phyloP scores from a whole-genome alignment of 2,113 vertebrate genomes.

The Barbus barbus region DNA sequence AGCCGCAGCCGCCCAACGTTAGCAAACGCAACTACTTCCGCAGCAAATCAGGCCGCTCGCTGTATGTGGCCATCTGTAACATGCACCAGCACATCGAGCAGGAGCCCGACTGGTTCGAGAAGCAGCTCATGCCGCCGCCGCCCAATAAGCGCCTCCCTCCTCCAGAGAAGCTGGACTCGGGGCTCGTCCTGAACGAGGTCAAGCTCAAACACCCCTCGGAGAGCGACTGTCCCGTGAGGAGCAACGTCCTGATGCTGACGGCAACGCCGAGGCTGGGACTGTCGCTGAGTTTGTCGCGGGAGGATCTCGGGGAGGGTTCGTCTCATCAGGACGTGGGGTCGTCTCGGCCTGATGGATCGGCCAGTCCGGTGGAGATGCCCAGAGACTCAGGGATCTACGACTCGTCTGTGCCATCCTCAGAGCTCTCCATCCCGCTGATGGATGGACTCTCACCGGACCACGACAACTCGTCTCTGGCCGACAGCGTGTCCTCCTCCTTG shows the following conservation, averaged over 20 bases:
- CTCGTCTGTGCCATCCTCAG: conserved; percentile 92
- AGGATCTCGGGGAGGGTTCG: conserved; percentile 43
- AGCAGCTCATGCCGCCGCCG: conserved; percentile 73
- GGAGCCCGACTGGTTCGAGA: conserved; percentile 94
- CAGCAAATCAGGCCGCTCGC: conserved; percentile 87
- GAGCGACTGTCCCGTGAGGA: conserved; percentile 70
- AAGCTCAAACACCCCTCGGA: conserved; percentile 74
- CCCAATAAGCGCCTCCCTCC: conserved; percentile 60
- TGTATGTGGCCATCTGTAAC: conserved; percentile 94
- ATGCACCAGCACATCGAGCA: conserved; percentile 93
- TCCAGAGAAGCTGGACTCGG: conserved; percentile 82
- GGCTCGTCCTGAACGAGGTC: conserved; percentile 89
- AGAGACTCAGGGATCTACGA: conserved; percentile 98
- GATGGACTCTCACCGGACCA: conserved; percentile 90
- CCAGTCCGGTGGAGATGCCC: conserved; percentile 81
- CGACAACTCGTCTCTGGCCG: conserved; percentile 89
- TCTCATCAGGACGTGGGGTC: conserved; percentile 47
- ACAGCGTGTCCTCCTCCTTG: conserved; percentile 93
- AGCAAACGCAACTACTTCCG: conserved; percentile 95
- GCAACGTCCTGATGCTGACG: conserved; percentile 66
- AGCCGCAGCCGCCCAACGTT: conserved; percentile 72
- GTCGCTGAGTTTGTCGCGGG: conserved; percentile 50
- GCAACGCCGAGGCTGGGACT: conserved; percentile 28
- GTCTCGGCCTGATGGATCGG: conserved; percentile 58
- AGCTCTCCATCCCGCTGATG: conserved; percentile 93